These are phyloP conservation scores for Drosophila differens DNA, from an alignment of 2,888 invertebrate species.

Conservation along the genomic window DNA sequence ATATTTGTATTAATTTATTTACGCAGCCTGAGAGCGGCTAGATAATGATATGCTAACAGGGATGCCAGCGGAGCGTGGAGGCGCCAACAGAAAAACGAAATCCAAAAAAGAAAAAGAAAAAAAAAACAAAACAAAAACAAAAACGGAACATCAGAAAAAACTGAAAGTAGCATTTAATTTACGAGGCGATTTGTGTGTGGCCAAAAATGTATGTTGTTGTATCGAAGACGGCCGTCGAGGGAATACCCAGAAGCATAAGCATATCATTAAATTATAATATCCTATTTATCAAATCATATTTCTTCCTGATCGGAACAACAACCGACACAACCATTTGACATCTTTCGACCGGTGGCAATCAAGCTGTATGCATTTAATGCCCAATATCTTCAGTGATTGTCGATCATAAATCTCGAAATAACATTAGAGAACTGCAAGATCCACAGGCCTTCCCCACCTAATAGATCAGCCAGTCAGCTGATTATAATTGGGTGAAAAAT, in stretches of 20 bases:
- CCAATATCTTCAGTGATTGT: conserved; percentile 1
- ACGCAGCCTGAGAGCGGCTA: conserved; percentile 37
- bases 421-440: conserved; percentile 9
- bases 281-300: conserved; percentile 74
- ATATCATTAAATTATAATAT: conserved; percentile 72
- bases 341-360: conserved; percentile 29
- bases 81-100: conserved; percentile 36
- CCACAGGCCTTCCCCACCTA: too few relatives aligned
- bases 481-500: background rate
- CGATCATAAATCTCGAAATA: conserved; percentile 44
- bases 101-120: conserved; percentile 4
- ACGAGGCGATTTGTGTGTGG: conserved; percentile 57
- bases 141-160: conserved; percentile 1
- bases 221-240: conserved; percentile 48
- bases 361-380: background rate
- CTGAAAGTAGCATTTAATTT: conserved; percentile 39
- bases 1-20: conserved; percentile 75
- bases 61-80: background rate
- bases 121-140: conserved; percentile 18
- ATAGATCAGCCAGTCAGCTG: too few relatives aligned
- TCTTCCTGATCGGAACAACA: conserved; percentile 58
- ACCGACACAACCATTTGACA: conserved; percentile 68
- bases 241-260: conserved; percentile 52
- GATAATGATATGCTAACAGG: background rate
- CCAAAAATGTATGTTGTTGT: conserved; percentile 36